These are phyloP conservation scores for Guaruba guarouba DNA, from an alignment of 2,113 vertebrate genomes.

Conservation along the genomic window DNA sequence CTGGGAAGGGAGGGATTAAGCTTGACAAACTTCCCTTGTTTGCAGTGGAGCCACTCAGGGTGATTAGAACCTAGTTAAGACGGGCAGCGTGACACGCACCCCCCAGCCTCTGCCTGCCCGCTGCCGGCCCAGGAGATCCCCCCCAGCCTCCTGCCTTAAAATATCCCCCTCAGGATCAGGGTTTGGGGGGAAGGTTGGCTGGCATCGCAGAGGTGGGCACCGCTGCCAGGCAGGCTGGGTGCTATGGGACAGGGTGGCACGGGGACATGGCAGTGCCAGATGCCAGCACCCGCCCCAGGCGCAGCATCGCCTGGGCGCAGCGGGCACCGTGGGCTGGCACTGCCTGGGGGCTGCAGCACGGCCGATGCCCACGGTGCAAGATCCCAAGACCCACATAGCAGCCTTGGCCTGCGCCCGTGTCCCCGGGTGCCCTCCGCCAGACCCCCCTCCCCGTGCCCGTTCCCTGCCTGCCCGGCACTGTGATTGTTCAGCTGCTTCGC, in stretches of 20 bases:
- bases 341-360: neutral
- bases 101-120: neutral
- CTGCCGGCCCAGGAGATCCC: neutral
- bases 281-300: neutral
- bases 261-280: neutral
- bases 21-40: constrained; percentile 60
- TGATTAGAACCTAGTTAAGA: constrained; percentile 43
- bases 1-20: neutral
- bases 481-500: constrained; percentile 66
- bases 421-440: neutral
- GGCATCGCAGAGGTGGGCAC: neutral
- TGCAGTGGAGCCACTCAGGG: neutral
- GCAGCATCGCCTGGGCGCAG: rapidly evolving
- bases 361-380: rapidly evolving
- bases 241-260: neutral
- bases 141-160: neutral
- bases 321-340: neutral
- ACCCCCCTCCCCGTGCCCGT: neutral
- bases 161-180: neutral
- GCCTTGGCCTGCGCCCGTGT: neutral
- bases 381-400: neutral
- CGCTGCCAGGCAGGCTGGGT: neutral
- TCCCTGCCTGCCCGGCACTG: constrained; percentile 37
- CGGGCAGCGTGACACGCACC: constrained; percentile 45
- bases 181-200: neutral